Conservation (phyloP, 2,888 invertebrate genomes). For the Papilio demoleus region DNA sequence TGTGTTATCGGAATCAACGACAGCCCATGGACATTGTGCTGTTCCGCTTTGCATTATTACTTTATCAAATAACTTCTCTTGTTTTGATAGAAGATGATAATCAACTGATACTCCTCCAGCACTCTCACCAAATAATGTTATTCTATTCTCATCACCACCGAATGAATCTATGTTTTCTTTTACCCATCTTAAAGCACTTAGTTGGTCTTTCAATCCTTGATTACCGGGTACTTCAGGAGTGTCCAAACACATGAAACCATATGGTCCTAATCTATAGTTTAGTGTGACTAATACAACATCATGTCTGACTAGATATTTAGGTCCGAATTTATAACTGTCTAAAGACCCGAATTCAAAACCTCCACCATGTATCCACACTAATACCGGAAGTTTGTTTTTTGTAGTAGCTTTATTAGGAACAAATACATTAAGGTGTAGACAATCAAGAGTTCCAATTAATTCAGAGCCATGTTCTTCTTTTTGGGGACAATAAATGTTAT, state of each 20-base stretch:
- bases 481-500: too few relatives aligned
- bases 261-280: too few relatives aligned
- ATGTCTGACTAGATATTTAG: too few relatives aligned
- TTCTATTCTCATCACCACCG: too few relatives aligned
- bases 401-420: conserved; percentile 54
- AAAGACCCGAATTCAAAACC: conserved; percentile 51
- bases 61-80: conserved; percentile 55
- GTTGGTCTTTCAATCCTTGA: too few relatives aligned
- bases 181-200: too few relatives aligned
- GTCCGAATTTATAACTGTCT: conserved; percentile 41
- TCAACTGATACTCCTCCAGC: conserved; percentile 61
- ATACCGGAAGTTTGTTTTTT: conserved; percentile 56
- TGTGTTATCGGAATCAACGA: conserved; percentile 50
- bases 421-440: conserved; percentile 59
- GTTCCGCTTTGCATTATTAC: conserved; percentile 61
- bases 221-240: too few relatives aligned
- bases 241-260: too few relatives aligned
- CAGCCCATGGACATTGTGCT: conserved; percentile 49
- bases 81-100: conserved; percentile 55
- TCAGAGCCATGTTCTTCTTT: too few relatives aligned
- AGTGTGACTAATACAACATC: too few relatives aligned
- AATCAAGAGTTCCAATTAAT: conserved; percentile 53
- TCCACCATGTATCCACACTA: conserved; percentile 63
- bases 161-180: too few relatives aligned
- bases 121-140: not conserved